Percentiles rank a stretch among this genome's conserved stretches.
Conservation (phyloP, 2,113 vertebrate species). For the Cyanoramphus novaezelandiae region DNA sequence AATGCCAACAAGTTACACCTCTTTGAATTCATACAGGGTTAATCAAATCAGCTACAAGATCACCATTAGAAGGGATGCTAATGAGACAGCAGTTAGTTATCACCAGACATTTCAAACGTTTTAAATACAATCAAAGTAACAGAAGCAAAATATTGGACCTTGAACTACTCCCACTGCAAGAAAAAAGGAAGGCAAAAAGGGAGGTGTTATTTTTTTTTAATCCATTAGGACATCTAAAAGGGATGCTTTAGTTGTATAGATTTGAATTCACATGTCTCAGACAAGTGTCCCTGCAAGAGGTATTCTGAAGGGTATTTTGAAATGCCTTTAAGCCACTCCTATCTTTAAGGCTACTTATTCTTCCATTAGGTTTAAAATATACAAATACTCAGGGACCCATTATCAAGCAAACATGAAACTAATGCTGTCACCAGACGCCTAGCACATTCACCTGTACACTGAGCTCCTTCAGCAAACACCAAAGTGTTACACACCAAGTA, state of each 20-base stretch:
- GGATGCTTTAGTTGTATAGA: neutral
- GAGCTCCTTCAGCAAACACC: neutral
- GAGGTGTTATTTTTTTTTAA: neutral
- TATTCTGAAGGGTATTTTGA: neutral
- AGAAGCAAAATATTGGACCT: neutral
- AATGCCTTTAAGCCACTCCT: neutral
- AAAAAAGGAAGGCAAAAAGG: neutral
- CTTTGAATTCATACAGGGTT: neutral
- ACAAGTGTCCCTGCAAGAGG: neutral
- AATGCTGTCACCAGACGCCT: neutral
- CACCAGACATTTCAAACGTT: neutral
- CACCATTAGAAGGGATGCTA: neutral
- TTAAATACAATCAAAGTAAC: neutral
- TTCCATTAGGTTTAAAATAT: neutral
- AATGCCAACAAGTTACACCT: neutral
- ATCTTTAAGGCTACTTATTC: neutral
- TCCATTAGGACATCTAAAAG: neutral
- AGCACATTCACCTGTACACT: neutral
- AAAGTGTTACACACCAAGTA: neutral
- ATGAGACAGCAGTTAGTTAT: neutral
- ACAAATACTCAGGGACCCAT: neutral
- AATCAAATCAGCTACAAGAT: neutral
- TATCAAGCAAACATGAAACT: neutral
- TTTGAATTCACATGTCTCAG: neutral
- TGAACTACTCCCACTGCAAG: neutral